Evolutionary conservation across 2,797 vertebrate species (phyloP).

Genomic region (Monodelphis domestica): DNA sequence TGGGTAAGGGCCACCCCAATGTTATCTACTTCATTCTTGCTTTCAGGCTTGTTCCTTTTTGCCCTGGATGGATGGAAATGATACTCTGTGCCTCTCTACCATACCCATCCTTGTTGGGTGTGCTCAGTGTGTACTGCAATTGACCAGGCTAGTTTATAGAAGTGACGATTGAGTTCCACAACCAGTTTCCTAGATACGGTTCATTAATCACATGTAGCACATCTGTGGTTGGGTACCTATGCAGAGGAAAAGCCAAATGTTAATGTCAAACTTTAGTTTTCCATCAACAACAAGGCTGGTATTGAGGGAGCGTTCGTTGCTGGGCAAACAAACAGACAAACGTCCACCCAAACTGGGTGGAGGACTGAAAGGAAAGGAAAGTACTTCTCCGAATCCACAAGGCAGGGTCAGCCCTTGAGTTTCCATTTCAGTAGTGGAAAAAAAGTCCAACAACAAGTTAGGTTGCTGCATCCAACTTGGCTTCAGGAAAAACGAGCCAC

Average conservation of each 20-base stretch:
- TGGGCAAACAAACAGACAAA: neutral
- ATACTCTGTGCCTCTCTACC: neutral
- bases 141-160: neutral
- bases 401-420: slow-evolving; percentile 49
- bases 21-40: no score
- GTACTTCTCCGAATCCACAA: slow-evolving; percentile 22
- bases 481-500: slow-evolving; percentile 77
- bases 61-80: neutral
- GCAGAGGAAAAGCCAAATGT: neutral
- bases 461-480: neutral
- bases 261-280: slow-evolving; percentile 8
- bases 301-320: fast-evolving
- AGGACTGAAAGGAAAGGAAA: neutral
- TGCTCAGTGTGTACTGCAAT: neutral
- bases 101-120: neutral
- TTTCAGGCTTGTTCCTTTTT: no score
- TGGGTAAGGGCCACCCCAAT: no score
- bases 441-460: slow-evolving; percentile 44
- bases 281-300: neutral
- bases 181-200: slow-evolving; percentile 5
- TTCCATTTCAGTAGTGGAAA: slow-evolving; percentile 30
- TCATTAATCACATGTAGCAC: neutral
- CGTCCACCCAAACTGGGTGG: neutral
- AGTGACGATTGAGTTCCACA: neutral
- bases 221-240: neutral